Evolutionary conservation across 2,113 vertebrate genomes (phyloP).

Genomic region (Tichodroma muraria): DNA sequence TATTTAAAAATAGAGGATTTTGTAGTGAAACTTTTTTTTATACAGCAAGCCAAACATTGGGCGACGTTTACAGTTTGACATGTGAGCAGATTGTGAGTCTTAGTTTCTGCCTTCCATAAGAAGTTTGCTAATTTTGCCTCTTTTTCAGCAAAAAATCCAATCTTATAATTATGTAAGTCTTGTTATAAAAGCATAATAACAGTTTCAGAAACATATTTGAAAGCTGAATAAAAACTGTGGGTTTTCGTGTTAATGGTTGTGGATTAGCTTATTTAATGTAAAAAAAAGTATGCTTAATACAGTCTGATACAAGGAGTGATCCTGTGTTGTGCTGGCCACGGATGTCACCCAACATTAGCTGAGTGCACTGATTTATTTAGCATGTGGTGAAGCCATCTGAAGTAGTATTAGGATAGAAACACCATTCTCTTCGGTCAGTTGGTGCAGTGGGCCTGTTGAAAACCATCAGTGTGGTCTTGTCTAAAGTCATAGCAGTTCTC

Average conservation of each 20-base stretch:
- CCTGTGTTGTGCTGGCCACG: neutral
- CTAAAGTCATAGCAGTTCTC: neutral
- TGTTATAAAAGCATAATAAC: neutral
- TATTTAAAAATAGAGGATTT: slow-evolving; percentile 4
- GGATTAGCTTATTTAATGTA: neutral
- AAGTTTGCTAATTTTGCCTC: slow-evolving; percentile 2
- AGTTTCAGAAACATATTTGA: neutral
- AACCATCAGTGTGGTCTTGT: neutral
- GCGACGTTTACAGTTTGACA: neutral
- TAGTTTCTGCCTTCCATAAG: neutral
- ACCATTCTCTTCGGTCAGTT: neutral
- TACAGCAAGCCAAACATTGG: neutral
- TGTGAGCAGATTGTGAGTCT: neutral
- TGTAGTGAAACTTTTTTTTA: neutral
- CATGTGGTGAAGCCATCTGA: neutral
- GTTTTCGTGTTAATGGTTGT: neutral
- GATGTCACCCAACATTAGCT: neutral
- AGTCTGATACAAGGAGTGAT: neutral
- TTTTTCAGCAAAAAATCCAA: neutral
- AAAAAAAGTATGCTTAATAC: neutral
- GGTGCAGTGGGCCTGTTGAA: neutral
- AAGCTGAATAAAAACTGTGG: slow-evolving; percentile 8
- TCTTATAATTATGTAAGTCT: slow-evolving; percentile 7
- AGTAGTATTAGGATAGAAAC: neutral
- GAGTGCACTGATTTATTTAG: neutral